Base-by-base conservation (phyloP, 2,797 vertebrate genomes). In the Oreonectes daqikongensis region DNA sequence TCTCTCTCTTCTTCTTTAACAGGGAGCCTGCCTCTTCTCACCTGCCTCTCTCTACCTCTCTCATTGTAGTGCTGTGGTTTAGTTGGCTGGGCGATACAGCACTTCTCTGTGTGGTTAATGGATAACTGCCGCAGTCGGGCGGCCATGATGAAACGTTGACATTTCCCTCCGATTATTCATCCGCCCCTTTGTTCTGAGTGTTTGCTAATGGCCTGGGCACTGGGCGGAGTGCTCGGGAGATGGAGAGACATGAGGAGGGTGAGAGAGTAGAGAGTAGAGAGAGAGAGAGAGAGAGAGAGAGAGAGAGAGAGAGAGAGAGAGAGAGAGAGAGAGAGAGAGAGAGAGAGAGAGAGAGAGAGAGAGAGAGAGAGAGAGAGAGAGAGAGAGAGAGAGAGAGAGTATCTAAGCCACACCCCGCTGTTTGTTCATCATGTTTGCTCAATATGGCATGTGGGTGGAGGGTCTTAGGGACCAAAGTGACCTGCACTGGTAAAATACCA, bases 131-230 rank as follows among this genome's bases (percentile, higher is more conserved):
- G 46, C 48, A 68, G 74, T 38, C 80, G 85, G 85, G 84, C 85
- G 20, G 88, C 87, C 86, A 84, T 69, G 88, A 86, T 90, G 90
- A 90, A 92, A 91, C 79, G 86, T 86, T 91, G 90, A 92, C 91
- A 92, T 93, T 93, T 93, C 88, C 84, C 90, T 89, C 87, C 88
- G 89, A 92, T 93, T 93, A 92, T 92, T 93, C 92, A 92, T 88
- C 87, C 74, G 46, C 32, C 76, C 89, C 90, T 92, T 93, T 93
- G 92, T 93, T 91, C 89, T 72, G 83, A 91, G 86, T 93, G 92
- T 93, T 93, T 94, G 92, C 92, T 88, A 86, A 90, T 85, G 87
- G 91, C 87, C 87, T 84, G 87, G 88, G 87, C 15, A 63, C 69
- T 79, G 82, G 83, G 82, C 52, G 75, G 79, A 81, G 80, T 79